Base-by-base conservation (phyloP, 2,888 invertebrate genomes). In the Odontothrips loti region DNA sequence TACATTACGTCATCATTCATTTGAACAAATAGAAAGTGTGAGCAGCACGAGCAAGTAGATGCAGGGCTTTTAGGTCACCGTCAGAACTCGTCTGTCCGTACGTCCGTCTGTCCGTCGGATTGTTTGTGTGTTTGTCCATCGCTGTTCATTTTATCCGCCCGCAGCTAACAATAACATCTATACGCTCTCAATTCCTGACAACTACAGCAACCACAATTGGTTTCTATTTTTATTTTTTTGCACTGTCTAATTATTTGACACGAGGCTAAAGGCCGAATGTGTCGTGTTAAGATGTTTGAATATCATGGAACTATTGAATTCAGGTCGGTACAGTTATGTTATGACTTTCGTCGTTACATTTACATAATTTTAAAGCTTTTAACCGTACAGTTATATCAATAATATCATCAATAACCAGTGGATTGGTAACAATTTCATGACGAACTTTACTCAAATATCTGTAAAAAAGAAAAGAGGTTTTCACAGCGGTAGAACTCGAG, bases 211-310 rank as follows among this genome's bases (percentile, higher is more conserved):
- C 58, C 58, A 20, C 58, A 43, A 58, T 58, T 58, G 58, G 20
- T 43, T 58, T 58, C 58, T 58, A 58, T 58, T 43, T 43, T 43
- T 43, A 4, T 43, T 43, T 43, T 43, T 43, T 58, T n/a, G 58
- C 58, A n/a, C 20, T 58, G 58, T 58, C 58, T 58, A 58, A 58
- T 58, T 58, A 58, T 58, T 58, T 58, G 58, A 58, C 58, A 58
- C 58, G 6, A 17, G n/a, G 58, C 58, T 58, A 58, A 43, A 58
- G 58, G 17, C 58, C 15, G 58, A 58, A 15, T 15, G 58, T 58
- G 17, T 58, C n/a, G 34, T n/a, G 20, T 58, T 58, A 58, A 58
- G 34, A 43, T 43, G 58, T 58, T 58, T 58, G 17, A 58, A 58
- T 20, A 58, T 15, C 58, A n/a, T 58, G 58, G 58, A 58, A 58